Conservation (phyloP, 2,888 invertebrate species). For the Elegia similella region DNA sequence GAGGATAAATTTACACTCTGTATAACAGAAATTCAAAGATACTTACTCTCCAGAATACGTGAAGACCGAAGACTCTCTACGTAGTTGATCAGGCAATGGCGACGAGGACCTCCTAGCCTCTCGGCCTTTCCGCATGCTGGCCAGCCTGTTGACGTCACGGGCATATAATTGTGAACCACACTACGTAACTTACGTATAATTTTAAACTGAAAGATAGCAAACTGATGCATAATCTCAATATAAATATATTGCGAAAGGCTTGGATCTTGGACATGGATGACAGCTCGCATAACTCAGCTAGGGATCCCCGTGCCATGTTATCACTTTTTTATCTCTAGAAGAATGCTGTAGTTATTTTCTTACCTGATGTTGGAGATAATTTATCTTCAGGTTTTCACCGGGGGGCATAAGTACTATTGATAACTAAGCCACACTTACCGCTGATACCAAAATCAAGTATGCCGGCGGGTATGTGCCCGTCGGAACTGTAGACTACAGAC, state of each 20-base stretch:
- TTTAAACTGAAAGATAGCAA: neutral
- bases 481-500: no score
- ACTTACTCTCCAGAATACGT: constrained; percentile 7
- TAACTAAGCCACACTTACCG: no score
- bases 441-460: no score
- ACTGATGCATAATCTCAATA: neutral
- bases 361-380: neutral
- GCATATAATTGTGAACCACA: constrained; percentile 2
- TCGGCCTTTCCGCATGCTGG: constrained; percentile 1
- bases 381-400: neutral
- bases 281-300: no score
- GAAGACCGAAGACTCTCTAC: constrained; percentile 8
- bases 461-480: no score
- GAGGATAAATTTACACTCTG: no score
- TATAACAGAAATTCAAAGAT: neutral
- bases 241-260: neutral
- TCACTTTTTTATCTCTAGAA: no score
- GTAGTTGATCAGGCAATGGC: neutral
- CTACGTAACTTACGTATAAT: neutral
- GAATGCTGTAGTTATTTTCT: neutral
- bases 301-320: no score
- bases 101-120: constrained; percentile 2
- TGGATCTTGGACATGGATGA: no score
- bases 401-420: neutral
- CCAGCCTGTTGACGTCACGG: constrained; percentile 6